A percentile compares a stretch with the other conserved stretches of the same genome.
Evolutionary conservation across 2,797 vertebrate species (phyloP).

Genomic region (Ispidina lecontei): DNA sequence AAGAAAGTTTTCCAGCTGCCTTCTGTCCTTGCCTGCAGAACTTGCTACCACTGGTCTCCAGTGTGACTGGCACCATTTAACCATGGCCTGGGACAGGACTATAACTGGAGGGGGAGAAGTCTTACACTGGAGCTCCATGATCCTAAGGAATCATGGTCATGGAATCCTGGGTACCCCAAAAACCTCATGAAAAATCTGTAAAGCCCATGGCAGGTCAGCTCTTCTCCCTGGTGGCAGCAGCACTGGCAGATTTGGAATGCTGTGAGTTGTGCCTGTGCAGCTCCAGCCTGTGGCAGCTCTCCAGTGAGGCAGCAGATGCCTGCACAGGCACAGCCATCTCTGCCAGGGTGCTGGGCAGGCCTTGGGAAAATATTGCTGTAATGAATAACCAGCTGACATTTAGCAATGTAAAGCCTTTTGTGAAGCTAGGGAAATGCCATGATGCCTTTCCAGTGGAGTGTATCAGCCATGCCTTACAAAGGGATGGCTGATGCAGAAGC

Average conservation of each 20-base stretch:
- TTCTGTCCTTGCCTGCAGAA: not conserved
- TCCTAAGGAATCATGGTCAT: not conserved
- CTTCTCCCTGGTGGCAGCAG: not conserved
- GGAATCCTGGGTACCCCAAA: not conserved
- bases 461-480: not conserved
- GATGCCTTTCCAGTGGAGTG: not conserved
- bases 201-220: not conserved
- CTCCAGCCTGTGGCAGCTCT: not conserved
- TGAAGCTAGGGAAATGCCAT: not conserved
- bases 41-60: not conserved
- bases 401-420: constrained; percentile 12
- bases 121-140: not conserved
- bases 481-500: not conserved
- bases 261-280: not conserved
- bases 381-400: not conserved
- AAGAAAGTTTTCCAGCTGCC: not conserved
- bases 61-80: fast-evolving
- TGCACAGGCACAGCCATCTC: not conserved
- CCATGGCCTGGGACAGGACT: too few relatives aligned
- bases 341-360: not conserved
- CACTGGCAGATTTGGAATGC: not conserved
- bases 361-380: not conserved
- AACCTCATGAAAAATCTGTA: not conserved
- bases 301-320: fast-evolving
- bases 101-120: not conserved